Base-by-base conservation (phyloP, 2,888 invertebrate species). In the Taphrorychus bicolor region DNA sequence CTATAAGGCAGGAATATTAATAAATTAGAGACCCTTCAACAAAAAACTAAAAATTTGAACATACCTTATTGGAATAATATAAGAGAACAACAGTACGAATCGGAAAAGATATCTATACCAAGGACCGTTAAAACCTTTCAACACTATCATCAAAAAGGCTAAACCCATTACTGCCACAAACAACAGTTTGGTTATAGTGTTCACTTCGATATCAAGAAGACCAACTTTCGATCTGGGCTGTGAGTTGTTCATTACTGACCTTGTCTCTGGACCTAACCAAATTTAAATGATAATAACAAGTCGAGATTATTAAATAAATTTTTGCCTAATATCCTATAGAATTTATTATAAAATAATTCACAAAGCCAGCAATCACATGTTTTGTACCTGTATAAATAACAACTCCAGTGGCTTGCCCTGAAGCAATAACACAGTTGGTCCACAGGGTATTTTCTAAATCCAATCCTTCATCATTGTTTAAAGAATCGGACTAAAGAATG, bases 161-260 rank as follows among this genome's bases (percentile, higher is more conserved):
- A 97, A 85, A 48, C 94, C 89, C 71, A 98, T 86, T 0, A 98
- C 97, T 62, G 96, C 96, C 70, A 89, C 87, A 81, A 98, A 98
- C 54, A 98, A 85, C 16, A 97, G 88, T 86, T 99, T 99, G 2
- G 98, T 99, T 70, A 99, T 85, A 73, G 95, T 93, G 85, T 99
- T 99, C 64, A 99, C 93, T 84, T 98, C 98, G 76, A 95, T 86
- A 83, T 99, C 99, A 11, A 99, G 84, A 5, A 97, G 86, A 5
- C 99, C 99, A 63, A 97, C 93, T 87, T 99, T 99, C 21, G 96
- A 97, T 64, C 97, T 88, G 0, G 98, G 97, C 52, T 91, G 89
- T 0, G 97, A 96, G 80, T 98, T 98, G 84, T 99, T 99, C 98
- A 99, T 99, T 9, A 98, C 95, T 74, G 96, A 95, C 73, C 98